These are phyloP conservation scores for Illadopsis cleaveri DNA, from an alignment of 2,113 vertebrate species.

Conservation along the genomic window DNA sequence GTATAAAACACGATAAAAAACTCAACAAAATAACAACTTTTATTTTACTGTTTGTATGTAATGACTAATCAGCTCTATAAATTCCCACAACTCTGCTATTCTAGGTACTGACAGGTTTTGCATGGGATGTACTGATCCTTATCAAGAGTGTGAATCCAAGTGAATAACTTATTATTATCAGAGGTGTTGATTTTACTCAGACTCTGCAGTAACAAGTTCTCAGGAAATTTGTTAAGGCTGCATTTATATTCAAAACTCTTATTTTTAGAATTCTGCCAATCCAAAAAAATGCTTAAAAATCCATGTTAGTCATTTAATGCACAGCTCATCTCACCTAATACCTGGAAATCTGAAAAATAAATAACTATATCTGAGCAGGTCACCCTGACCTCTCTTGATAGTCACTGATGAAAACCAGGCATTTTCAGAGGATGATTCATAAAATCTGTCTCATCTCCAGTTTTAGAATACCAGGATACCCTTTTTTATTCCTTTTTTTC, in stretches of 20 bases:
- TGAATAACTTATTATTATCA: neutral
- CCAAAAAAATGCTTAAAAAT: neutral
- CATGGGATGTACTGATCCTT: neutral
- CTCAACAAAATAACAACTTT: neutral
- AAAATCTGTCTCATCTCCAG: neutral
- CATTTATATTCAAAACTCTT: neutral
- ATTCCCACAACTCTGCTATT: neutral
- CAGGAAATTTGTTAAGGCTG: neutral
- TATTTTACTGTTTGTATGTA: neutral
- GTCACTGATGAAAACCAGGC: neutral
- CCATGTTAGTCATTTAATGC: neutral
- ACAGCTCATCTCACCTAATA: neutral
- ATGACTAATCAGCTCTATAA: neutral
- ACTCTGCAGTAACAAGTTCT: neutral
- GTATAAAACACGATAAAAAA: neutral
- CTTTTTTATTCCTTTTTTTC: neutral
- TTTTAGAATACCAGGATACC: neutral
- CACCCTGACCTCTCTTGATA: neutral
- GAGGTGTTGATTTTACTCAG: slow-evolving; percentile 2
- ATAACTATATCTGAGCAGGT: neutral
- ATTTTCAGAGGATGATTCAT: neutral
- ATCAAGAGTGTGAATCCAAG: neutral
- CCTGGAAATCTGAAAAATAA: neutral
- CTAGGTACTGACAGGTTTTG: neutral
- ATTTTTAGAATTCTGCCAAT: neutral